A percentile compares a stretch with the other conserved stretches of the same genome.
These are phyloP conservation scores for Quadroppia sp. DNA, from an alignment of 2,888 invertebrate genomes.

Conservation along the genomic window DNA sequence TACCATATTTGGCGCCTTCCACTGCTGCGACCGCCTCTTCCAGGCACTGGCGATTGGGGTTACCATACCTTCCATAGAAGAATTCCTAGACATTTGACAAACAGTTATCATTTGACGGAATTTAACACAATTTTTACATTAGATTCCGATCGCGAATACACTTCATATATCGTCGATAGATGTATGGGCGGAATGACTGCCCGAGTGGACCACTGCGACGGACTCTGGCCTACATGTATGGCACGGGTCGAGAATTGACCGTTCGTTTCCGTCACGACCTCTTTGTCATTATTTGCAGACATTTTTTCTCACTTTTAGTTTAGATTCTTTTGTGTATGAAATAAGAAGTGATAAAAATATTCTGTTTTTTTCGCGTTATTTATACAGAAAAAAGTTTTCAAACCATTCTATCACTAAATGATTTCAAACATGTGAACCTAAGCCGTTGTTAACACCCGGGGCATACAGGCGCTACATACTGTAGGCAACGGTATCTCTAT, in stretches of 20 bases:
- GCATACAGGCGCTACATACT: too few species aligned
- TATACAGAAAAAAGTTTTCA: too few species aligned
- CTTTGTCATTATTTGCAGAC: not conserved
- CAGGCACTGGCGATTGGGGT: constrained; percentile 82
- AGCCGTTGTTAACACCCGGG: too few species aligned
- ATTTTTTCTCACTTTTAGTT: too few species aligned
- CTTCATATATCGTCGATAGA: constrained; percentile 86
- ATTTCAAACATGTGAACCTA: too few species aligned
- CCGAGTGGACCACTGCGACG: constrained; percentile 58
- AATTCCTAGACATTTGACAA: constrained; percentile 63
- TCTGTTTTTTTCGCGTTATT: too few species aligned
- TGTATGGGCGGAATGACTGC: constrained; percentile 86
- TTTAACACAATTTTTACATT: too few species aligned
- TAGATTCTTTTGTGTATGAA: too few species aligned
- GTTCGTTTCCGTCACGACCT: not conserved
- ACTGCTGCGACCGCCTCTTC: constrained; percentile 83
- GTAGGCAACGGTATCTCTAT: too few species aligned
- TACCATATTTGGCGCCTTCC: constrained; percentile 75
- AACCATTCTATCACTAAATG: too few species aligned
- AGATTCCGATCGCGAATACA: constrained; percentile 75
- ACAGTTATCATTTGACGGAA: too few species aligned
- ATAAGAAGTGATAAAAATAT: too few species aligned
- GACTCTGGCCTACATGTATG: constrained; percentile 82
- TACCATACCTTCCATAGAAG: constrained; percentile 89
- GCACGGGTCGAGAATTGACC: constrained; percentile 70